phyloP scores from a whole-genome alignment of 2,888 invertebrate genomes.

The Geotrupes spiniger region DNA sequence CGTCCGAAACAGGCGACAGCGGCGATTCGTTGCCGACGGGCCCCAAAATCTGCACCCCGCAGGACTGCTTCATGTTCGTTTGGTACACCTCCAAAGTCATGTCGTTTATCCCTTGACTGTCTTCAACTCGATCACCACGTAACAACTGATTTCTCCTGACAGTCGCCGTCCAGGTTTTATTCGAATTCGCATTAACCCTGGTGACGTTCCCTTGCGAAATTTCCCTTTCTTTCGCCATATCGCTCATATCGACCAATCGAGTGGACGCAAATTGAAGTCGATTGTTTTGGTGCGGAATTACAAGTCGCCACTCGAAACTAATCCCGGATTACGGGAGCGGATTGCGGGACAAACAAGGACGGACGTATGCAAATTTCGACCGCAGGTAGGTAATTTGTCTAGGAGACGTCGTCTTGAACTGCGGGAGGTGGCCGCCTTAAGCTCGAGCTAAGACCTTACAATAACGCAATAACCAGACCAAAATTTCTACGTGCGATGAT shows the following conservation, averaged over 20 bases:
- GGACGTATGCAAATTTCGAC: no score
- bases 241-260: slow-evolving; percentile 26
- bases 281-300: no score
- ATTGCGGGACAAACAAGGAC: no score
- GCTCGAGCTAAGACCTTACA: no score
- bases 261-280: slow-evolving; percentile 2
- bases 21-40: not conserved
- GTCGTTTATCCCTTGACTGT: no score
- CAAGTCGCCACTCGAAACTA: no score
- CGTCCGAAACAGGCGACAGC: slow-evolving; percentile 10
- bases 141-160: slow-evolving; percentile 26
- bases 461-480: no score
- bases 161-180: slow-evolving; percentile 27
- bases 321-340: slow-evolving; percentile 4
- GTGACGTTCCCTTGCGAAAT: slow-evolving; percentile 13
- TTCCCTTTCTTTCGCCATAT: slow-evolving; percentile 17
- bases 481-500: no score
- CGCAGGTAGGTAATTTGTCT: no score
- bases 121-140: slow-evolving; percentile 15
- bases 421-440: no score
- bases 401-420: no score
- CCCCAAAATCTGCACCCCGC: slow-evolving; percentile 1
- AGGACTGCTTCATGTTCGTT: not conserved
- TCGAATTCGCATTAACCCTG: not conserved
- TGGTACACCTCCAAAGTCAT: slow-evolving; percentile 24